phyloP scores from a whole-genome alignment of 2,797 vertebrate genomes.

The Muscicapa striata region DNA sequence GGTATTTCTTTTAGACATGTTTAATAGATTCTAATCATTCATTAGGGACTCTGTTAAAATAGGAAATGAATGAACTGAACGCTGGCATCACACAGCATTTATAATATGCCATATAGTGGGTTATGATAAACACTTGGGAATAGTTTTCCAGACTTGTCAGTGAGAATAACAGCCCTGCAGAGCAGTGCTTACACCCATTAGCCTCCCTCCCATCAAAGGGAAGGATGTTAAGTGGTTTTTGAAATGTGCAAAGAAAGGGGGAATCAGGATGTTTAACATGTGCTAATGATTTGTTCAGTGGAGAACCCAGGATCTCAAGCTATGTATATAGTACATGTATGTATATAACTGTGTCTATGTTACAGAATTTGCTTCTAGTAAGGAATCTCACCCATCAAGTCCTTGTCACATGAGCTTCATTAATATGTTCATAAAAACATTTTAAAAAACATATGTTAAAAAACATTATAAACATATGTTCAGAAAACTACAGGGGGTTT shows the following conservation, averaged over 20 bases:
- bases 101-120: background rate
- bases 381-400: background rate
- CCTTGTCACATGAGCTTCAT: background rate
- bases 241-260: background rate
- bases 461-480: too few species aligned
- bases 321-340: too few species aligned
- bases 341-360: background rate
- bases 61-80: background rate
- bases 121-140: background rate
- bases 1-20: conserved; percentile 1
- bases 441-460: too few species aligned
- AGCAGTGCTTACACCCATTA: background rate
- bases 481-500: background rate
- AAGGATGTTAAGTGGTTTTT: background rate
- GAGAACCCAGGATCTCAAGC: background rate
- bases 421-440: background rate
- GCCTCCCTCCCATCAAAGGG: background rate
- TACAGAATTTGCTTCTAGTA: background rate
- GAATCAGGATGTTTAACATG: background rate
- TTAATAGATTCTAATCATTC: conserved; percentile 26
- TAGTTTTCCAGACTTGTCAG: background rate
- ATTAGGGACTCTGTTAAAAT: background rate
- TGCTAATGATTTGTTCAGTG: background rate
- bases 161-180: background rate
- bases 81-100: background rate